Base-by-base conservation (phyloP, 1,140 invertebrate genomes). In the Leptinotarsa defecta region DNA sequence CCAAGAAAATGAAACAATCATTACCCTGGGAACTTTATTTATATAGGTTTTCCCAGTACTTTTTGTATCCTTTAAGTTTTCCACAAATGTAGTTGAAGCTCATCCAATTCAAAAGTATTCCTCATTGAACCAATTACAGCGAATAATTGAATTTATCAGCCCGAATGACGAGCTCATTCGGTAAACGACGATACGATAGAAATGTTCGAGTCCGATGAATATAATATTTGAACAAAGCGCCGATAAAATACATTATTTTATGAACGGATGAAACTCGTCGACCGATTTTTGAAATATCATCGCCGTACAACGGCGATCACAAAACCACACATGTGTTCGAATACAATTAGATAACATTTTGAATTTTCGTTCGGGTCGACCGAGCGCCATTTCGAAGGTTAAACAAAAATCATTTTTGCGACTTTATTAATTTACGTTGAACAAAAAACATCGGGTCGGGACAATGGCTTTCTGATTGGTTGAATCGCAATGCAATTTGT, bases 401-500 rank as follows among this genome's bases (percentile, higher is more conserved):
- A 71, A 80, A 79, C 81, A 80, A 82, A 82, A 82, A 81, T 82
- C 79, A 79, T 82, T 82, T 80, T 80, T 81, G 76, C 52, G 72
- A 79, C 65, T 82, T 82, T 82, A 82, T 82, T 81, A 82, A 82
- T 82, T 82, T 81, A 81, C 74, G 64, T 76, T 74, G 76, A 57
- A 80, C 80, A 83, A 82, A 81, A 81, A 82, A 83, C 78, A 80
- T 78, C 80, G 71, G 77, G 79, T 80, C 76, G 73, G 74, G 73
- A 85, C 84, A 85, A 85, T 84, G 81, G 76, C 78, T 84, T 85
- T 85, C 84, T 85, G 84, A 85, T 85, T 85, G 83, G 83, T 77
- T 85, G 83, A 82, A 83, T 85, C 83, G 83, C 82, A 85, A 84
- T 85, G 83, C 83, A 85, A 85, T 85, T 85, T 85, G 84, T 85